Conservation (phyloP, 2,888 invertebrate species). For the Nemurella pictetii region DNA sequence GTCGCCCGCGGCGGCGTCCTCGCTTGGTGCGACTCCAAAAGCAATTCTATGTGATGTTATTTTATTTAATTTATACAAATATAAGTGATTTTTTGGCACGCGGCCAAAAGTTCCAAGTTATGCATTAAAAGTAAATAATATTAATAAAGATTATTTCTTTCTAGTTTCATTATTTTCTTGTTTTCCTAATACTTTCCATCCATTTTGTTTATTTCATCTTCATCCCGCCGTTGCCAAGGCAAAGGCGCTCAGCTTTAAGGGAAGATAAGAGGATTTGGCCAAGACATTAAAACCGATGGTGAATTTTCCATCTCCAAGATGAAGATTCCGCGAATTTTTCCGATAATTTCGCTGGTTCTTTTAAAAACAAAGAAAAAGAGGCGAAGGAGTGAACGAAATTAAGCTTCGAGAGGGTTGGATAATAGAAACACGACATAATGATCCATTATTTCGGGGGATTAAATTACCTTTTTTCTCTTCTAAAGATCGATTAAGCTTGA, state of each 20-base stretch:
- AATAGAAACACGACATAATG: constrained; percentile 14
- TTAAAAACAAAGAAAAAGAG: neutral
- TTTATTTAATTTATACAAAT: constrained; percentile 11
- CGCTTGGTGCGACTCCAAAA: constrained; percentile 1
- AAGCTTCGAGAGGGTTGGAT: neutral
- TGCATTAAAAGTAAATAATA: neutral
- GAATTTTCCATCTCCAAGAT: neutral
- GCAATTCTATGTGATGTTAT: neutral
- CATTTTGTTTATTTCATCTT: neutral
- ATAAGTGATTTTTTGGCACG: constrained; percentile 23
- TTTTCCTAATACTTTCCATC: neutral
- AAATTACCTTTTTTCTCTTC: constrained; percentile 15
- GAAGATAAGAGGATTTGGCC: neutral
- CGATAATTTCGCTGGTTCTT: constrained; percentile 18
- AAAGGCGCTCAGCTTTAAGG: neutral
- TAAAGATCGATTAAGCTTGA: neutral
- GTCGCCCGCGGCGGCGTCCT: neutral
- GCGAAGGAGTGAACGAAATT: neutral
- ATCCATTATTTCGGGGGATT: constrained; percentile 12
- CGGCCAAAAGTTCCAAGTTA: neutral
- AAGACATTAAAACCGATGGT: neutral
- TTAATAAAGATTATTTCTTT: neutral
- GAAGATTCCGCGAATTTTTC: neutral
- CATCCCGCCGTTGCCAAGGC: neutral
- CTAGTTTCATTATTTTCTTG: neutral